Base-by-base conservation (phyloP, 2,113 vertebrate species). In the Herpetotheres cachinnans region DNA sequence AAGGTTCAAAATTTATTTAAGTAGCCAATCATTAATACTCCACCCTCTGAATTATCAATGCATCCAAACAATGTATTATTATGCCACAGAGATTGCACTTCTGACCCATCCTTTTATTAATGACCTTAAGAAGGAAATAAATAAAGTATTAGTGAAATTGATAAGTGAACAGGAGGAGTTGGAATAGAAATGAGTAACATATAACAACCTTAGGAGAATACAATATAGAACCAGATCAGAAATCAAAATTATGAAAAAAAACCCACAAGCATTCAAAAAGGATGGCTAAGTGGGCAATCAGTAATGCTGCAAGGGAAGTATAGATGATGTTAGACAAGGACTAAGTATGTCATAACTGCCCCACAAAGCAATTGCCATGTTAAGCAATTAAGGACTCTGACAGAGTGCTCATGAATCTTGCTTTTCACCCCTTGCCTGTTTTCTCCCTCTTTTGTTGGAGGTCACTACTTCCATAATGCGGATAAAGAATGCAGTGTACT, bases 101-200 rank as follows among this genome's bases (percentile, higher is more conserved):
- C 70, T 87, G 54, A 80, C 26, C 52, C 61, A 29, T 63, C 32
- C 67, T 78, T 82, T 86, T 83, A 26, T 22, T 69, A 69, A 73
- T 90, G 36, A 40, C 46, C 32, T 80, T 70, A 90, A 83, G 85
- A 90, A 49, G 58, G 54, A 96, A 93, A 74, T 80, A 90, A 96
- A 94, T 90, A 91, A 82, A 95, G 46, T 83, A 76, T 19, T 85
- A 80, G 25, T 66, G 63, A 84, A 93, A 92, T n/a, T 70, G 74
- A 4, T 92, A 77, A 22, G 14, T 62, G 54, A 94, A 82, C 82
- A 47, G 54, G 56, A 90, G 82, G 70, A 93, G 25, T 10, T 72
- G 34, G 34, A 85, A 54, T 21, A 56, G 32, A 73, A n/a, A 7
- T 72, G 36, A 66, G 11, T 56, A 69, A 70, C 11, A 16, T 82